Evolutionary conservation across 2,113 vertebrate genomes (phyloP), one percentile per base, ranked within the genome.

Genomic region (Nestor notabilis): DNA sequence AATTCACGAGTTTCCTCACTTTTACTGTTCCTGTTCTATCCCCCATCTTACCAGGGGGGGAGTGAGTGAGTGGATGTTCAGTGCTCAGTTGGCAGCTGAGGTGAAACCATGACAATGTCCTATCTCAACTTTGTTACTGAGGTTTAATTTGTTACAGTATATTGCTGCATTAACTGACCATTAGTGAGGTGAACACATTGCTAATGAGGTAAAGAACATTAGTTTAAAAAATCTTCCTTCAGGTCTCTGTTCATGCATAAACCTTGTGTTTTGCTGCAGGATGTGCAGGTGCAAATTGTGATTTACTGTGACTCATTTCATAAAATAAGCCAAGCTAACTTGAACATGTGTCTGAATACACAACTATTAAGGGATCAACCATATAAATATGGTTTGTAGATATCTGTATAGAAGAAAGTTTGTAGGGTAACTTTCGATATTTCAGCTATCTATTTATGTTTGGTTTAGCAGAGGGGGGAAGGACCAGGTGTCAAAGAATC

Each of bases 51-150:
- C 9, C 8, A 2, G 10, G 49, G 35, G 35, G 3, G 6, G 12
- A 43, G 11, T 5, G 35, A 28, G 43, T 7, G 3, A 71, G 15
- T 0, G 0, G 5, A 4, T 37, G 29, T 4, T 1, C 15, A 21
- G 60, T 17, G 5, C 8, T 14, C 33, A 24, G 15, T 1, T 71
- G 10, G 27, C 74, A 33, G 24, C 31, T 19, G 28, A 7, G 10
- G 27, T 58, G 50, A 50, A 37, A 78, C 10, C 6, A 13, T 7
- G 7, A 8, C 28, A 37, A 7, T 11, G 39, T 13, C 47, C 33
- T 55, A 31, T n/a, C 37, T 64, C 37, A 71, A 5, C 74, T 79
- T 83, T 64, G 46, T 5, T 6, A 35, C 33, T 39, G 49, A 65
- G 5, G 15, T 17, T 88, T 82, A 41, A 68, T 90, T 85, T 75